Conservation (phyloP, 2,888 invertebrate genomes). For the Malthinus flaveolus region DNA sequence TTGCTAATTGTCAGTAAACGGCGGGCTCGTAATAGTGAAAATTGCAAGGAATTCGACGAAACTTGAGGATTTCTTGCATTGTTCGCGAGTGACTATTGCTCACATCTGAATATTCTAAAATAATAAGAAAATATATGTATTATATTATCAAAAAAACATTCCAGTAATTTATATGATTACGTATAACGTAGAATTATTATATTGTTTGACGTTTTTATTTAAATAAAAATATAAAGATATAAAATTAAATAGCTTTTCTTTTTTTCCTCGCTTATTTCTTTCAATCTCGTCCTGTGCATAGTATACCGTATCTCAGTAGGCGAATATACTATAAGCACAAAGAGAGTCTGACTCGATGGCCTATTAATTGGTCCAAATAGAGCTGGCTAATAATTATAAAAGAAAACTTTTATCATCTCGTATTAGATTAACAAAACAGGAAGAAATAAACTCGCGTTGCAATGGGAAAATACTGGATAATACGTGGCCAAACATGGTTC, state of each 20-base stretch:
- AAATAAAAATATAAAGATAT: conserved; percentile 39
- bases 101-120: conserved; percentile 57
- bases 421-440: too few species aligned
- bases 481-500: too few species aligned
- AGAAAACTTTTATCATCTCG: too few species aligned
- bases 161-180: conserved; percentile 49
- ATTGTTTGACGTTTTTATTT: conserved; percentile 26
- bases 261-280: neutral
- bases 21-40: conserved; percentile 50
- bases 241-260: conserved; percentile 2
- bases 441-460: too few species aligned
- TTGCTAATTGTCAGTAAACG: conserved; percentile 50
- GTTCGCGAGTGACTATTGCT: conserved; percentile 49
- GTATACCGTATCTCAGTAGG: too few species aligned
- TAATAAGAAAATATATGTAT: conserved; percentile 55
- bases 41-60: conserved; percentile 37
- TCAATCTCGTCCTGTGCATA: neutral
- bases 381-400: too few species aligned
- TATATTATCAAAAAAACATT: conserved; percentile 48
- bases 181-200: conserved; percentile 48
- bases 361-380: too few species aligned
- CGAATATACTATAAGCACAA: too few species aligned
- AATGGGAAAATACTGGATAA: too few species aligned
- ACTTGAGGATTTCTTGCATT: conserved; percentile 32
- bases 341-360: too few species aligned